These are phyloP conservation scores for Ceratitis capitata DNA, from an alignment of 1,140 invertebrate genomes.

Conservation along the genomic window DNA sequence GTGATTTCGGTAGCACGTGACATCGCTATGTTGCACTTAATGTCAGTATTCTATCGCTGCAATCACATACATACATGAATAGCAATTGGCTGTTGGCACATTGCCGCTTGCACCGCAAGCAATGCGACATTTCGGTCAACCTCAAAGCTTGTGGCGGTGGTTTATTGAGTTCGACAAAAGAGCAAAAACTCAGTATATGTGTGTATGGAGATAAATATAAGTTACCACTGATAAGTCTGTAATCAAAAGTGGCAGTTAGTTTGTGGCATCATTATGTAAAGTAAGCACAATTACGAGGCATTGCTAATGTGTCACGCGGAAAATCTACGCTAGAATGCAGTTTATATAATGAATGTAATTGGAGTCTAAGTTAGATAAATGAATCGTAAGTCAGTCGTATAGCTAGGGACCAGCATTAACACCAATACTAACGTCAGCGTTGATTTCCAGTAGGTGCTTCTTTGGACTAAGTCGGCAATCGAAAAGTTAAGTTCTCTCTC, in stretches of 20 bases:
- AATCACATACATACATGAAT: background rate
- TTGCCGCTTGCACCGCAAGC: conserved; percentile 14
- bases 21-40: conserved; percentile 8
- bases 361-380: too few relatives aligned
- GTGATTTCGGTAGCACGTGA: background rate
- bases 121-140: conserved; percentile 26
- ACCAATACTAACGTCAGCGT: too few relatives aligned
- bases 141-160: background rate
- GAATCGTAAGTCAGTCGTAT: too few relatives aligned
- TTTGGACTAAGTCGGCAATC: too few relatives aligned
- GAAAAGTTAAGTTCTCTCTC: too few relatives aligned
- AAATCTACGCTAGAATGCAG: too few relatives aligned
- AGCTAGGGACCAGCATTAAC: too few relatives aligned
- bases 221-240: background rate
- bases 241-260: background rate
- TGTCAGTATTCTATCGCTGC: background rate
- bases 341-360: too few relatives aligned
- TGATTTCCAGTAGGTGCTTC: too few relatives aligned
- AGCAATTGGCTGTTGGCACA: background rate
- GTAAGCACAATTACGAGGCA: too few relatives aligned
- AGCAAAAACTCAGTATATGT: background rate
- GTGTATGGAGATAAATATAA: background rate
- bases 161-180: background rate
- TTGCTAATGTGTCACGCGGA: too few relatives aligned
- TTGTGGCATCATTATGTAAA: background rate